Evolutionary conservation across 1,140 invertebrate species (phyloP).

Genomic region (Conus betulinus): DNA sequence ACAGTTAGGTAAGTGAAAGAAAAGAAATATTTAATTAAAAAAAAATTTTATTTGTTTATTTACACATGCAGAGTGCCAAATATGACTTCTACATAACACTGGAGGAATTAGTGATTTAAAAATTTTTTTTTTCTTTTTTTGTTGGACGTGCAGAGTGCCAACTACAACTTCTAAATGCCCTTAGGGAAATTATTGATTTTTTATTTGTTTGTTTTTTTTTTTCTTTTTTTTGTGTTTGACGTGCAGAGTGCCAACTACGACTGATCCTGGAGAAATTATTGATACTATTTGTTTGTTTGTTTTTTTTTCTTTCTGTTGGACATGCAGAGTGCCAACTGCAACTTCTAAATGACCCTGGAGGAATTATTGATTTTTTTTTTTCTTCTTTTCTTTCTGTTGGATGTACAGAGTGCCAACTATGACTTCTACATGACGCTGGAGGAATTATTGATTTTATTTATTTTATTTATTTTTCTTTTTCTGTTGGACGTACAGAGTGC

Average conservation of each 20-base stretch:
- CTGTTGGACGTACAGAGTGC: constrained; percentile 77
- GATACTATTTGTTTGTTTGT: neutral
- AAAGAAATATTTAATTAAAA: too few relatives aligned
- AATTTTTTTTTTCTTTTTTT: neutral
- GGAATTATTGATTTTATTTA: constrained; percentile 56
- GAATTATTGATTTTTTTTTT: constrained; percentile 56
- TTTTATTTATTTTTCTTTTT: too few relatives aligned
- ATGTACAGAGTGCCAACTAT: constrained; percentile 84
- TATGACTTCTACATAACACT: constrained; percentile 83
- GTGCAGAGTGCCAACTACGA: constrained; percentile 86
- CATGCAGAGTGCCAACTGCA: constrained; percentile 85
- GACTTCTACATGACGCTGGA: constrained; percentile 88
- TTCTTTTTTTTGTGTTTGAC: neutral
- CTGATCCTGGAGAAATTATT: constrained; percentile 78
- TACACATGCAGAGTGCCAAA: constrained; percentile 82
- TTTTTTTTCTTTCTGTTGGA: neutral
- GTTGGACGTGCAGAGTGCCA: constrained; percentile 80
- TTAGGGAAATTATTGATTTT: neutral
- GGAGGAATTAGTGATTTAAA: constrained; percentile 74
- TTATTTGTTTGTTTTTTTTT: neutral
- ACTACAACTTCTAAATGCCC: constrained; percentile 83
- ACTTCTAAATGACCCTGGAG: constrained; percentile 82
- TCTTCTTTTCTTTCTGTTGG: neutral
- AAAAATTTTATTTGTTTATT: neutral
- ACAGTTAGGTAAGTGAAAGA: too few relatives aligned